Evolutionary conservation across 2,888 invertebrate species (phyloP), one percentile per base, ranked within the genome.

Genomic region (Alentia gelatinosa): DNA sequence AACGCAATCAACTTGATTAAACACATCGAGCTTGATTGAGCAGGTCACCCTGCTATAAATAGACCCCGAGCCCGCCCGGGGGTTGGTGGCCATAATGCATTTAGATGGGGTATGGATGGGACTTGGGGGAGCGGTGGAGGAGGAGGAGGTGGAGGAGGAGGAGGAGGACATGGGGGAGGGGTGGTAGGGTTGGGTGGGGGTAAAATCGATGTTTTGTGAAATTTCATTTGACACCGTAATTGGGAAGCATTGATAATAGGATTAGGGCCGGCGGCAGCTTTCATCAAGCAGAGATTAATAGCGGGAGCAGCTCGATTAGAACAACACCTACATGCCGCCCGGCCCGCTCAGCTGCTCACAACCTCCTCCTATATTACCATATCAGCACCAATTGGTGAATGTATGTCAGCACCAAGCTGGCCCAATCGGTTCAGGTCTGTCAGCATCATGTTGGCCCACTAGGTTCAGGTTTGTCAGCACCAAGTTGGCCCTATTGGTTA

Each of bases 151-250:
- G n/a, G n/a, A n/a, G n/a, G n/a, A n/a, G n/a, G n/a, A n/a, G n/a
- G n/a, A 47, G 9, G n/a, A n/a, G n/a, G n/a, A n/a, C n/a, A n/a
- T n/a, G n/a, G n/a, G n/a, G n/a, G n/a, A n/a, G n/a, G n/a, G n/a
- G n/a, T n/a, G n/a, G n/a, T n/a, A n/a, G n/a, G n/a, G n/a, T n/a
- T 3, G 68, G 30, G 1, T 68, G 68, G 26, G 26, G 68, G 68
- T 5, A 26, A 26, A 26, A 68, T 68, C 68, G 68, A 68, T 68
- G 68, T 68, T 68, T 68, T 68, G 68, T 68, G 68, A 68, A 68
- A 68, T 68, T 68, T 68, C 68, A 68, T 68, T 68, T 68, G 68
- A 68, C 68, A 68, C 33, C 1, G 68, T 68, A 68, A 68, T 68
- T 30, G 68, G 68, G 68, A 68, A 30, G 68, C 68, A 68, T 68